phyloP scores from a whole-genome alignment of 2,113 vertebrate species.

The Lycaon pictus region DNA sequence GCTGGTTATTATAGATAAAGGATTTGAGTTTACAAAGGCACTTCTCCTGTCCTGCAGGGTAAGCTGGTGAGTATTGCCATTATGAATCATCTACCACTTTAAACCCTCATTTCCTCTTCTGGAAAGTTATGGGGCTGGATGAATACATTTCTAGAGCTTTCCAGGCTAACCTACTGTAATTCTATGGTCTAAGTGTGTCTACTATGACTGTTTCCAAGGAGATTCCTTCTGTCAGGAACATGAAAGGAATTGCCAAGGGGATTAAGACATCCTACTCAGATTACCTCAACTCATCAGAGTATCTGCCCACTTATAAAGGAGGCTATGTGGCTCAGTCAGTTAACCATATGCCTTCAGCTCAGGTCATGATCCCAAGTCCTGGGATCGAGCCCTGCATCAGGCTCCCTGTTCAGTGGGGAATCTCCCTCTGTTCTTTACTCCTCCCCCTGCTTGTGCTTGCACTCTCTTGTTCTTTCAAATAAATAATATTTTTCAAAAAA shows the following conservation, averaged over 20 bases:
- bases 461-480: neutral
- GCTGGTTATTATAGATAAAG: neutral
- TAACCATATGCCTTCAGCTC: neutral
- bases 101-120: neutral
- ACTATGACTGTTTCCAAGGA: neutral
- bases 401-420: neutral
- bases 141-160: neutral
- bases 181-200: neutral
- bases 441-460: neutral
- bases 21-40: conserved; percentile 45
- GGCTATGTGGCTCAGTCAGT: neutral
- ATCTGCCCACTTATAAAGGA: neutral
- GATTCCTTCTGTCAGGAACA: neutral
- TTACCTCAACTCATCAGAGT: neutral
- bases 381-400: neutral
- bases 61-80: neutral
- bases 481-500: neutral
- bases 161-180: neutral
- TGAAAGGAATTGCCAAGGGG: neutral
- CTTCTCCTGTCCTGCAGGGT: neutral
- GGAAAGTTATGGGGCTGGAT: neutral
- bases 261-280: neutral
- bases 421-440: neutral
- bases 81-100: neutral
- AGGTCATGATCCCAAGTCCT: neutral